phyloP scores from a whole-genome alignment of 2,113 vertebrate genomes.

The Amblyornis subalaris region DNA sequence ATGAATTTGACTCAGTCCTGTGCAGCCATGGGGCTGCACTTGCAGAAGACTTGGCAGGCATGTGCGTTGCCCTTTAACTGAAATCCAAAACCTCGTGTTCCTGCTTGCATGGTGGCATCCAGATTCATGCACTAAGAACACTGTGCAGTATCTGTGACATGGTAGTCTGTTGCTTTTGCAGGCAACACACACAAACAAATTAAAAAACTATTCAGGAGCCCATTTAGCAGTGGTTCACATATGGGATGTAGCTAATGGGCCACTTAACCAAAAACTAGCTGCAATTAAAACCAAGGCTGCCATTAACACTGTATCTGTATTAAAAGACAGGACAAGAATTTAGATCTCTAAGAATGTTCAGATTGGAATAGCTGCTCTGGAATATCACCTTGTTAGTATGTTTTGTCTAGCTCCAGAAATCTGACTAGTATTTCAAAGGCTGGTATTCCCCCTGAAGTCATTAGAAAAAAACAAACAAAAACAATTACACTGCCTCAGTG shows the following conservation, averaged over 20 bases:
- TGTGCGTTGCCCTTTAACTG: neutral
- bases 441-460: neutral
- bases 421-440: neutral
- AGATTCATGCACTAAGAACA: neutral
- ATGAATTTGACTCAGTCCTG: neutral
- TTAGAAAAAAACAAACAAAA: neutral
- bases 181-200: neutral
- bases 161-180: neutral
- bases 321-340: neutral
- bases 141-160: rapidly evolving
- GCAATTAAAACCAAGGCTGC: neutral
- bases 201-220: neutral
- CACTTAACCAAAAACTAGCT: neutral
- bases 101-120: neutral
- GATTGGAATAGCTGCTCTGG: neutral
- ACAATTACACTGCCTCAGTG: neutral
- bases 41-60: neutral
- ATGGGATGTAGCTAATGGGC: neutral
- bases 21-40: neutral
- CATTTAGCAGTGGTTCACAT: neutral
- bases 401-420: neutral
- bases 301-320: neutral
- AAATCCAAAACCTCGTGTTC: neutral
- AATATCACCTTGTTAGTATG: neutral
- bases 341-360: neutral